phyloP scores from a whole-genome alignment of 2,888 invertebrate genomes.

The Mythimna lalbum region DNA sequence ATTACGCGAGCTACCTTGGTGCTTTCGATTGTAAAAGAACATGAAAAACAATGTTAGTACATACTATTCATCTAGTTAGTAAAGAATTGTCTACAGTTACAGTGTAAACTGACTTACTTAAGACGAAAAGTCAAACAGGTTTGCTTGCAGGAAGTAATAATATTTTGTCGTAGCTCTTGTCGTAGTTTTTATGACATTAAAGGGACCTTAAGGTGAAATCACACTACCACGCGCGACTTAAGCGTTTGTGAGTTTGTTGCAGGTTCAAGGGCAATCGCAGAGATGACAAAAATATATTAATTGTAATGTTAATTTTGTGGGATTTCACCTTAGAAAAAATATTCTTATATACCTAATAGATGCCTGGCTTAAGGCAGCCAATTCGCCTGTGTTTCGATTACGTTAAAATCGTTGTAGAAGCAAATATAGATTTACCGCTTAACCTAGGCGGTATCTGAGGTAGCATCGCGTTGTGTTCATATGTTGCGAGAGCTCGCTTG shows the following conservation, averaged over 20 bases:
- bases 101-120: neutral
- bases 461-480: neutral
- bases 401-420: neutral
- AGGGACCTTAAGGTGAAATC: neutral
- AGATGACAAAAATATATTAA: too few relatives aligned
- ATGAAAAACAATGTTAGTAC: neutral
- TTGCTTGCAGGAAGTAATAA: neutral
- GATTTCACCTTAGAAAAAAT: conserved; percentile 13
- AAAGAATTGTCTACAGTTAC: conserved; percentile 3
- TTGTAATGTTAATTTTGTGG: neutral
- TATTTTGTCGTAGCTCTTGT: conserved; percentile 1
- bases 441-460: neutral
- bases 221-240: neutral
- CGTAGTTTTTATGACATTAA: neutral
- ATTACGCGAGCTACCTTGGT: neutral
- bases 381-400: neutral
- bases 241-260: neutral
- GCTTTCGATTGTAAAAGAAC: neutral
- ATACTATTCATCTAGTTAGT: conserved; percentile 1
- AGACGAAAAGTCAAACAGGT: neutral
- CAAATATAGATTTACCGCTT: conserved; percentile 1
- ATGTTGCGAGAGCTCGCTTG: neutral
- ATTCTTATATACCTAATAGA: too few relatives aligned
- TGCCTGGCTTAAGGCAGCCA: neutral
- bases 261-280: neutral